These are phyloP conservation scores for Ophthalmolycus amberensis DNA, from an alignment of 2,113 vertebrate genomes.

Conservation along the genomic window DNA sequence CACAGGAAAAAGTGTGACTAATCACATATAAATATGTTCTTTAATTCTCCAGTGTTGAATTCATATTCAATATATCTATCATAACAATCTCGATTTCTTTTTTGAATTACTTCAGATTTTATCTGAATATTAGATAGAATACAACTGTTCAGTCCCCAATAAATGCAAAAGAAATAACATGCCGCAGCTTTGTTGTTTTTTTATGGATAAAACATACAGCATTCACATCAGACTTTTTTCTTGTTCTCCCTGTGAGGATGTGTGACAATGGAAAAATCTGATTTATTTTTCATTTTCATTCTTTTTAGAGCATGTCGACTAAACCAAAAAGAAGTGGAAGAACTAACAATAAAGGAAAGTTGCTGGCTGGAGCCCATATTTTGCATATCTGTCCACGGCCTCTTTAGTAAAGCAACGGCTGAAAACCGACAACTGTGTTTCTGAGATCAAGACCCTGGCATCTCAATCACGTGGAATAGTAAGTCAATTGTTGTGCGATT, in stretches of 20 bases:
- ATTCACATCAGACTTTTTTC: background rate
- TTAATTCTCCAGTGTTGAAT: background rate
- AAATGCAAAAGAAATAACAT: background rate
- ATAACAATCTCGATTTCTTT: background rate
- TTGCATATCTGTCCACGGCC: background rate
- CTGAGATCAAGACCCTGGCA: background rate
- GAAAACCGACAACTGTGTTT: background rate
- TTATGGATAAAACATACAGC: background rate
- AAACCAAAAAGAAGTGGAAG: background rate
- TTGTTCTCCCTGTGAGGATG: background rate
- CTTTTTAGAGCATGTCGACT: background rate
- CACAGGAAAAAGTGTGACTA: background rate
- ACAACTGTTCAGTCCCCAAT: slow-evolving; percentile 1
- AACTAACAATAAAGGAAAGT: background rate
- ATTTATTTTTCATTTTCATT: background rate
- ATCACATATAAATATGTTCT: slow-evolving; percentile 14
- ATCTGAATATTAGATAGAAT: background rate
- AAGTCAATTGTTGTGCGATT: background rate
- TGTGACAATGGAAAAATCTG: background rate
- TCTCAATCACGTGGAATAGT: background rate
- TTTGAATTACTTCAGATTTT: background rate
- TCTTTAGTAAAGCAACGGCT: background rate
- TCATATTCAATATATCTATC: slow-evolving; percentile 31
- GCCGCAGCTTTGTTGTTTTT: background rate
- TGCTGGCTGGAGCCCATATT: too few relatives aligned